Evolutionary conservation across 2,888 invertebrate genomes (phyloP).

Genomic region (Chrysolina haemoptera): DNA sequence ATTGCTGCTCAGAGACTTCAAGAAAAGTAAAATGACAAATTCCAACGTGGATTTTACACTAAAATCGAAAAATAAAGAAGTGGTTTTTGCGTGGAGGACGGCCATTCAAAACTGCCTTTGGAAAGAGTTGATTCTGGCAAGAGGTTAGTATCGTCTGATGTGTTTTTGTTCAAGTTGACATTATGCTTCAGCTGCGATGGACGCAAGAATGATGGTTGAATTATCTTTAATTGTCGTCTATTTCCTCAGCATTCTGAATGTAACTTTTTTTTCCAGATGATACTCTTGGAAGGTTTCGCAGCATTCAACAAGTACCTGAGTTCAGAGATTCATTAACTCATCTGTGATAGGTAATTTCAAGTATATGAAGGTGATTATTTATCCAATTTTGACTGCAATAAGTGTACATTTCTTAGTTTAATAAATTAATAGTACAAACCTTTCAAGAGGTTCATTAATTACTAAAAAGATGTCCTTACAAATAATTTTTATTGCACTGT

Average conservation of each 20-base stretch:
- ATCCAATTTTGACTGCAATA: not conserved
- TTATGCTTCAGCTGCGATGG: too few relatives aligned
- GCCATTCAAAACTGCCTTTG: slow-evolving; percentile 53
- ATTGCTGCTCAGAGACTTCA: slow-evolving; percentile 49
- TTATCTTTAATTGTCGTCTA: too few relatives aligned
- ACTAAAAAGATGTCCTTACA: too few relatives aligned
- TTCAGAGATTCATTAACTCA: not conserved
- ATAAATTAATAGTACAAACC: too few relatives aligned
- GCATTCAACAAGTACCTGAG: not conserved
- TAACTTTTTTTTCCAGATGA: slow-evolving; percentile 7
- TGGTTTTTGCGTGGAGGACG: slow-evolving; percentile 47
- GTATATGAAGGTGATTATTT: not conserved
- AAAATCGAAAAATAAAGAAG: slow-evolving; percentile 48
- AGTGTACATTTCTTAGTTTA: not conserved
- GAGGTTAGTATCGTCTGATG: slow-evolving; percentile 36
- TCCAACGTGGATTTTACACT: slow-evolving; percentile 47
- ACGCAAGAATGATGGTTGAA: too few relatives aligned
- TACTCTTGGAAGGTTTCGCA: not conserved
- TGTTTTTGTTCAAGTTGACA: too few relatives aligned
- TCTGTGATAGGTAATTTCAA: not conserved
- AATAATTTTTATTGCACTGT: too few relatives aligned
- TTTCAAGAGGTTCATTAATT: too few relatives aligned
- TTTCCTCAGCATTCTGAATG: too few relatives aligned
- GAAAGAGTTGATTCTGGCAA: slow-evolving; percentile 51
- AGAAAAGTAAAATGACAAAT: slow-evolving; percentile 47